A percentile compares a stretch with the other conserved stretches of the same genome.
phyloP scores from a whole-genome alignment of 2,888 invertebrate species.

The Amorpha juglandis region DNA sequence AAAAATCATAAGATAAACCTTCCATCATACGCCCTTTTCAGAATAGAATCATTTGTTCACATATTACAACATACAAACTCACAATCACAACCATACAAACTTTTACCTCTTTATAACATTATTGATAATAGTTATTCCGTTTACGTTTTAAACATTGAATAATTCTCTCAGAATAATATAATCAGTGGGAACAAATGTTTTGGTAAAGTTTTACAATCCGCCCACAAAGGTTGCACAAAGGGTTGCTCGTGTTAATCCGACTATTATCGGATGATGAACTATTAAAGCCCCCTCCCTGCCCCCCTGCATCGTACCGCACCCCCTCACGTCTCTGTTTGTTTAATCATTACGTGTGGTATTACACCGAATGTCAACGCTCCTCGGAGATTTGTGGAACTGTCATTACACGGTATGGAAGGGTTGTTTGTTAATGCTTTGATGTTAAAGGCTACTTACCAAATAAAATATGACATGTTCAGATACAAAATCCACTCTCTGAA shows the following conservation, averaged over 20 bases:
- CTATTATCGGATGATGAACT: constrained; percentile 76
- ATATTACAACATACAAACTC: no score
- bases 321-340: constrained; percentile 39
- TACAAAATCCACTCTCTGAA: no score
- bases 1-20: no score
- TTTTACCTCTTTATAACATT: no score
- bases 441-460: background rate
- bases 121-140: no score
- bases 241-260: constrained; percentile 77
- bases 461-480: background rate
- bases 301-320: constrained; percentile 33
- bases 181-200: constrained; percentile 70
- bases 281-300: constrained; percentile 50
- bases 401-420: constrained; percentile 43
- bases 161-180: constrained; percentile 64
- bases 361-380: constrained; percentile 70
- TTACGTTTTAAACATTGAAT: constrained; percentile 32
- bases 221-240: constrained; percentile 82
- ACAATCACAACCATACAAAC: no score
- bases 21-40: no score
- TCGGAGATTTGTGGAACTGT: constrained; percentile 50
- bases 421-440: constrained; percentile 22
- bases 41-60: no score
- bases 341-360: constrained; percentile 58
- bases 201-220: constrained; percentile 69